A percentile compares a stretch with the other conserved stretches of the same genome.
Evolutionary conservation across 1,140 invertebrate genomes (phyloP).

Genomic region (Saccostrea glomerata): DNA sequence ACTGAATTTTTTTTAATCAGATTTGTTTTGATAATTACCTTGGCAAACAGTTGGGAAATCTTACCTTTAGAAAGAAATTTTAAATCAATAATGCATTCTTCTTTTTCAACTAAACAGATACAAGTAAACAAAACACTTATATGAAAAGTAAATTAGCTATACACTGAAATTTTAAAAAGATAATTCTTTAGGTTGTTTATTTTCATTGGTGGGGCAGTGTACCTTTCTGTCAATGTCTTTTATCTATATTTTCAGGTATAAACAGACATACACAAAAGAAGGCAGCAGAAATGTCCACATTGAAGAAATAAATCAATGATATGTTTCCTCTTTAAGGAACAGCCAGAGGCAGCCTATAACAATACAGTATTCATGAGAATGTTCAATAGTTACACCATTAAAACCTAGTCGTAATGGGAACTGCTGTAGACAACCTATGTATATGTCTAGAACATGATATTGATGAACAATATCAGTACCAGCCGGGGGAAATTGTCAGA

Average conservation of each 20-base stretch:
- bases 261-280: background rate
- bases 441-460: constrained; percentile 77
- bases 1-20: too few species aligned
- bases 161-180: too few species aligned
- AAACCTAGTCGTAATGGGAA: constrained; percentile 39
- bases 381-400: background rate
- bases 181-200: too few species aligned
- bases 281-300: background rate
- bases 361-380: background rate
- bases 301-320: constrained; percentile 4
- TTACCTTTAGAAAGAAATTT: too few species aligned
- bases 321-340: background rate
- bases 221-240: background rate
- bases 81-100: too few species aligned
- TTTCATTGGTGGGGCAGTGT: too few species aligned
- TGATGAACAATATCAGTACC: constrained; percentile 79
- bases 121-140: too few species aligned
- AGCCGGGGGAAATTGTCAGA: constrained; percentile 75
- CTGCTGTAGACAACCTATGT: constrained; percentile 63
- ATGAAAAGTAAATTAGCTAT: too few species aligned
- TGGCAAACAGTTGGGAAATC: too few species aligned
- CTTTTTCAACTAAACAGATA: too few species aligned
- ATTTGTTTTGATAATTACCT: too few species aligned
- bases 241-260: background rate
- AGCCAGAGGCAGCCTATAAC: background rate